A percentile compares a stretch with the other conserved stretches of the same genome.
These are phyloP conservation scores for Dendroctonus valens DNA, from an alignment of 1,140 invertebrate genomes.

Conservation along the genomic window DNA sequence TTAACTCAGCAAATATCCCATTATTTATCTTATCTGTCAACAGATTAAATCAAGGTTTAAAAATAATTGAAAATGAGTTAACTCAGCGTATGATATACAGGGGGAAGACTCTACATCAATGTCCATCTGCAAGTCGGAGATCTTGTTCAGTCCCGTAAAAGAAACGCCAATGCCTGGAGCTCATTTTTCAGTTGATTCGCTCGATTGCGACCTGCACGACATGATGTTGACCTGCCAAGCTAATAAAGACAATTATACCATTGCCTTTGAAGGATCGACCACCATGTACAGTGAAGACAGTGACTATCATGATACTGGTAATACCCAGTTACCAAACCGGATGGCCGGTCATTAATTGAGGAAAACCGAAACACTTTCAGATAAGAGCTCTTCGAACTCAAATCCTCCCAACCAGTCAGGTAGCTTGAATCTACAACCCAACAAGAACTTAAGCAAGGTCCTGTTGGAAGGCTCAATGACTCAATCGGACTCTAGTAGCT, in stretches of 20 bases:
- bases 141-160: slow-evolving; percentile 88
- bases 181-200: slow-evolving; percentile 85
- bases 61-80: no score
- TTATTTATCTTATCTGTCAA: no score
- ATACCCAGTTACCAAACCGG: neutral
- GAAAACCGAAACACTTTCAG: slow-evolving; percentile 22
- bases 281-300: slow-evolving; percentile 84
- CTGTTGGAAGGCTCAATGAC: slow-evolving; percentile 72
- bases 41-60: no score
- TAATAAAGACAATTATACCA: slow-evolving; percentile 93
- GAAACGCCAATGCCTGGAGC: slow-evolving; percentile 67
- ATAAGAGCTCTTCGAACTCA: slow-evolving; percentile 44
- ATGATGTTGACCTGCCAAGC: slow-evolving; percentile 85
- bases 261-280: slow-evolving; percentile 87
- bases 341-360: neutral
- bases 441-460: slow-evolving; percentile 21
- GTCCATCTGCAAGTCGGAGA: slow-evolving; percentile 86
- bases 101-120: slow-evolving; percentile 73
- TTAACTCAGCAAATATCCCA: no score
- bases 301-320: slow-evolving; percentile 67
- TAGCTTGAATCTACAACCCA: slow-evolving; percentile 12
- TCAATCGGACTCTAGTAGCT: slow-evolving; percentile 74
- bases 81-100: slow-evolving; percentile 26
- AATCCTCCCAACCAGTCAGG: slow-evolving; percentile 30
- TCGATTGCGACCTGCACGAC: slow-evolving; percentile 82